Conservation (phyloP, 2,797 vertebrate species). For the Siniperca undulata region DNA sequence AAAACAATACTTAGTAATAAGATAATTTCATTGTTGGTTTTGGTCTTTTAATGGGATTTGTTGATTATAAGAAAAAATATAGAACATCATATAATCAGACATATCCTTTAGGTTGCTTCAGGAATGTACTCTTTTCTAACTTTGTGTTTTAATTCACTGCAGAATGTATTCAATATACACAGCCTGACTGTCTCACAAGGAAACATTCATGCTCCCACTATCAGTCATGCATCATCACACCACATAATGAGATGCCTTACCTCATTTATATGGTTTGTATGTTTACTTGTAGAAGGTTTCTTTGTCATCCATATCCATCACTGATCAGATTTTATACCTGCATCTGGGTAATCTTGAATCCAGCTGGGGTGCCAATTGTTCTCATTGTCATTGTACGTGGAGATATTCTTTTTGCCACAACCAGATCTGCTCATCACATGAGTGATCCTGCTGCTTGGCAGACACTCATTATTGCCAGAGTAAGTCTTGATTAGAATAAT, state of each 20-base stretch:
- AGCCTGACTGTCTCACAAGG: conserved; percentile 13
- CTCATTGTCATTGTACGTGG: conserved; percentile 41
- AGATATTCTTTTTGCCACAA: conserved; percentile 27
- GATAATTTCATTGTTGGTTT: not conserved
- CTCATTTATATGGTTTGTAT: conserved; percentile 49
- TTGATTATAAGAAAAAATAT: not conserved
- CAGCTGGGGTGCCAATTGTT: conserved; percentile 37
- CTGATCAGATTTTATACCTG: conserved; percentile 40
- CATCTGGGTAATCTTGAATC: conserved; percentile 40
- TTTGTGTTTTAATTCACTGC: conserved; percentile 5
- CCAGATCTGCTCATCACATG: conserved; percentile 55
- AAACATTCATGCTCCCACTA: conserved; percentile 26
- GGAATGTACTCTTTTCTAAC: conserved; percentile 9
- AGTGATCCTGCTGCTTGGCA: conserved; percentile 62
- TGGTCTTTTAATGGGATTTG: not conserved
- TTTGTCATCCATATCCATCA: conserved; percentile 55
- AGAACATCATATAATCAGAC: not conserved
- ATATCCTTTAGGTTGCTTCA: conserved; percentile 7
- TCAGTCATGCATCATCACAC: conserved; percentile 34
- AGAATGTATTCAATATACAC: conserved; percentile 17
- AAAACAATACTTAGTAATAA: not conserved
- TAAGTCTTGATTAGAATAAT: conserved; percentile 76
- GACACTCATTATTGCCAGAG: conserved; percentile 62
- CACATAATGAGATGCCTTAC: conserved; percentile 36
- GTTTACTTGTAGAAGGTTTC: conserved; percentile 22